A percentile compares a stretch with the other conserved stretches of the same genome.
Conservation (phyloP, 2,888 invertebrate genomes). For the Eumacrocentrus americanus region DNA sequence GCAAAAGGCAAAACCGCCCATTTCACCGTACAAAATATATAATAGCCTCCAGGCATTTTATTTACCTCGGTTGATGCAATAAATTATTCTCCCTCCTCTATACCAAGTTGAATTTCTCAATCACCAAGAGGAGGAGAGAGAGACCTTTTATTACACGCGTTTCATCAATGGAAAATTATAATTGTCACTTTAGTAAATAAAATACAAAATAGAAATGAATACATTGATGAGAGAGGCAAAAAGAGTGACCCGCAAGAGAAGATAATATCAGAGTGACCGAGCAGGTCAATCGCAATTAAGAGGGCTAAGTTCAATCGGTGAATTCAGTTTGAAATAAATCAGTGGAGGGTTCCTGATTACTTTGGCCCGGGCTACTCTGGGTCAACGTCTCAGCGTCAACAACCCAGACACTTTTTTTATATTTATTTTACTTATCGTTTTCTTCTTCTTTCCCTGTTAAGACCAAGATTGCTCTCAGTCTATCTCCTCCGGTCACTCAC, state of each 20-base stretch:
- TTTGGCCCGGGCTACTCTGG: slow-evolving; percentile 14
- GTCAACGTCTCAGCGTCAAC: slow-evolving; percentile 23
- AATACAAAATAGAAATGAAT: no score
- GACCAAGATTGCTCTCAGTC: neutral
- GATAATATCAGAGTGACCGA: slow-evolving; percentile 39
- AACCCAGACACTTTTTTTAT: neutral
- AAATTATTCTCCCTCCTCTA: no score
- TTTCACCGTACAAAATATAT: slow-evolving; percentile 3
- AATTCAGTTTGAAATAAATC: slow-evolving; percentile 34
- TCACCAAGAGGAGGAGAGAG: no score
- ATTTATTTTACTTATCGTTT: slow-evolving; percentile 1
- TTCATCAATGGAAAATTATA: no score
- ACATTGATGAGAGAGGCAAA: no score
- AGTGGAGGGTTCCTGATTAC: neutral
- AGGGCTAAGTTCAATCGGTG: slow-evolving; percentile 40
- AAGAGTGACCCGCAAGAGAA: slow-evolving; percentile 35
- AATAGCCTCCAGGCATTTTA: neutral
- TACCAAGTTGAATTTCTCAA: no score
- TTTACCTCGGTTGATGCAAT: slow-evolving; percentile 4
- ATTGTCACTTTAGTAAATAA: no score
- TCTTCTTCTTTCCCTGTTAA: neutral
- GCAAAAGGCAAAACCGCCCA: slow-evolving; percentile 6
- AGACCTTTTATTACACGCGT: no score
- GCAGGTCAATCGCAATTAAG: slow-evolving; percentile 42
- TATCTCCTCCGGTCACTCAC: neutral